Conservation (phyloP, 1,140 invertebrate genomes). For the Anoplolepis gracilipes region DNA sequence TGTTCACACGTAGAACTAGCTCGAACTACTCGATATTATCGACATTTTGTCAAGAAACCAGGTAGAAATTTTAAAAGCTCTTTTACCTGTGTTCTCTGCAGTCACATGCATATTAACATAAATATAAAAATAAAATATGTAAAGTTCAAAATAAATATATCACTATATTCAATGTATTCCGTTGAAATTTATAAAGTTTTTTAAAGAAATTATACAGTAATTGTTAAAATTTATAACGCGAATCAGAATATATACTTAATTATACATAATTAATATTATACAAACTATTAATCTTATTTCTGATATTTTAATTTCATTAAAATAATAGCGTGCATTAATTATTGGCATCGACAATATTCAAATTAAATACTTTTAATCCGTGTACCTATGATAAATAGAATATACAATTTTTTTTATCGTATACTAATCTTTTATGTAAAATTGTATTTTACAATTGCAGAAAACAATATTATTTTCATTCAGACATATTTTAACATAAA, state of each 20-base stretch:
- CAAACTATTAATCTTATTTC: not conserved
- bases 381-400: not conserved
- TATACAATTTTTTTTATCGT: not conserved
- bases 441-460: constrained; percentile 7
- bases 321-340: not conserved
- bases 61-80: constrained; percentile 41
- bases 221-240: not conserved
- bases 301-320: constrained; percentile 2
- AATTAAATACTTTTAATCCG: not conserved
- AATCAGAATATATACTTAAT: not conserved
- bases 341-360: not conserved
- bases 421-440: not conserved
- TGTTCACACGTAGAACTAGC: constrained; percentile 46
- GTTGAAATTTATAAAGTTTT: not conserved
- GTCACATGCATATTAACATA: not conserved
- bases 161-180: not conserved
- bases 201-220: not conserved
- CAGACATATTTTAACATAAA: not conserved
- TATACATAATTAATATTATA: not conserved
- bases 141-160: not conserved
- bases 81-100: constrained; percentile 4
- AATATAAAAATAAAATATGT: not conserved
- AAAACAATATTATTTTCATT: not conserved
- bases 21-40: constrained; percentile 45
- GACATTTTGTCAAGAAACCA: constrained; percentile 44